Evolutionary conservation across 2,113 vertebrate genomes (phyloP).

Genomic region (Erpornis zantholeuca): DNA sequence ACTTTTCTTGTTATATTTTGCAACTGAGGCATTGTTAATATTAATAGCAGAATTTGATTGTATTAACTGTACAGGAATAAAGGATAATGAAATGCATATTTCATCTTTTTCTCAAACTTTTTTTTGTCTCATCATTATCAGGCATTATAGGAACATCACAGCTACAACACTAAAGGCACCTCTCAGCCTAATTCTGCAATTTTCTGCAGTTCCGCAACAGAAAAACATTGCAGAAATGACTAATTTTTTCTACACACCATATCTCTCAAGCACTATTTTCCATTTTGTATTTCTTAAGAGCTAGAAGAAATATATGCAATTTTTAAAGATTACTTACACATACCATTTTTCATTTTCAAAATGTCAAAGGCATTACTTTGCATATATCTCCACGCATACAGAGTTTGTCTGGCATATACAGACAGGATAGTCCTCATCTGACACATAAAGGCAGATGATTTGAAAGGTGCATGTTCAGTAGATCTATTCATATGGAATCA

Average conservation of each 20-base stretch:
- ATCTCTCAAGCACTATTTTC: background rate
- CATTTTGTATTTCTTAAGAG: background rate
- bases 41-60: background rate
- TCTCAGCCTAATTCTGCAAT: background rate
- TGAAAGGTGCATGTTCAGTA: background rate
- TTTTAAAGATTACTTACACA: background rate
- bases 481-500: background rate
- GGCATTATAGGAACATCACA: background rate
- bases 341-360: background rate
- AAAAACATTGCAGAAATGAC: background rate
- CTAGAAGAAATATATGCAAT: background rate
- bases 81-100: background rate
- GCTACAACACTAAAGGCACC: background rate
- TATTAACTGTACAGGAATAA: background rate
- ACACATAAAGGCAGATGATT: background rate
- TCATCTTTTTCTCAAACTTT: background rate
- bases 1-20: background rate
- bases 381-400: background rate
- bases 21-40: background rate
- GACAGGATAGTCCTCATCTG: background rate
- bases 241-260: background rate
- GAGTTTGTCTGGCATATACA: background rate
- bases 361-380: background rate
- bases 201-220: background rate
- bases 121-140: background rate